Evolutionary conservation across 2,888 invertebrate genomes (phyloP).

Genomic region (Petrolisthes cinctipes): DNA sequence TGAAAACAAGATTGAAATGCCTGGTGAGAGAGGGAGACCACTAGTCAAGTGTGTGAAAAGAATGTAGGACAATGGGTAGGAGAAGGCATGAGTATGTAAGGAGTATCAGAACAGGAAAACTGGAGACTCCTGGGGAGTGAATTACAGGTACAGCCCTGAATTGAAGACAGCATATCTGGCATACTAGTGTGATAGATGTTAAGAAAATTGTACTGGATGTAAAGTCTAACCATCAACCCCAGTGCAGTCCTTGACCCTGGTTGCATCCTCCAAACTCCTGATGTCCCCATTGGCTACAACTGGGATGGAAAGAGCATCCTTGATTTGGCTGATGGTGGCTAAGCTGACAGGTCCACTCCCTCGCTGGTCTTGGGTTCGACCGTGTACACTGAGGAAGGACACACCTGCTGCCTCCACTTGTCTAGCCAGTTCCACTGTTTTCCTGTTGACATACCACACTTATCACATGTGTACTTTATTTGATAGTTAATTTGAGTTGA

Average conservation of each 20-base stretch:
- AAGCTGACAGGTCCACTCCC: slow-evolving; percentile 77
- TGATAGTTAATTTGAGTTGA: no score
- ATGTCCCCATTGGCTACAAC: slow-evolving; percentile 94
- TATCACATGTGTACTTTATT: no score
- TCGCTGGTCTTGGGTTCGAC: slow-evolving; percentile 86
- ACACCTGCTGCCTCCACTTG: slow-evolving; percentile 87
- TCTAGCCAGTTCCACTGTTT: slow-evolving; percentile 83
- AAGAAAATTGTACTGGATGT: background rate
- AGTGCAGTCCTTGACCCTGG: slow-evolving; percentile 77
- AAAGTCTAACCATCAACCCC: slow-evolving; percentile 75
- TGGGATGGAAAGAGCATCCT: slow-evolving; percentile 81
- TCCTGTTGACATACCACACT: no score
- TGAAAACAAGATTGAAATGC: no score
- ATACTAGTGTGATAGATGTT: background rate
- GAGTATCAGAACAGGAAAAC: no score
- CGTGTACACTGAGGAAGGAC: slow-evolving; percentile 91
- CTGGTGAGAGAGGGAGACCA: no score
- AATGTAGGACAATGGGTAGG: no score
- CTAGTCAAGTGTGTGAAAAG: no score
- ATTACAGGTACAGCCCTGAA: no score
- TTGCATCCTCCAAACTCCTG: slow-evolving; percentile 80
- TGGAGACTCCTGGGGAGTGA: no score
- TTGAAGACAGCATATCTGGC: background rate
- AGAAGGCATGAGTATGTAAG: no score
- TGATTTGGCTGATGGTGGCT: slow-evolving; percentile 80